Evolutionary conservation across 2,888 invertebrate species (phyloP), one percentile per base, ranked within the genome.

Genomic region (Pyrocoelia pectoralis): DNA sequence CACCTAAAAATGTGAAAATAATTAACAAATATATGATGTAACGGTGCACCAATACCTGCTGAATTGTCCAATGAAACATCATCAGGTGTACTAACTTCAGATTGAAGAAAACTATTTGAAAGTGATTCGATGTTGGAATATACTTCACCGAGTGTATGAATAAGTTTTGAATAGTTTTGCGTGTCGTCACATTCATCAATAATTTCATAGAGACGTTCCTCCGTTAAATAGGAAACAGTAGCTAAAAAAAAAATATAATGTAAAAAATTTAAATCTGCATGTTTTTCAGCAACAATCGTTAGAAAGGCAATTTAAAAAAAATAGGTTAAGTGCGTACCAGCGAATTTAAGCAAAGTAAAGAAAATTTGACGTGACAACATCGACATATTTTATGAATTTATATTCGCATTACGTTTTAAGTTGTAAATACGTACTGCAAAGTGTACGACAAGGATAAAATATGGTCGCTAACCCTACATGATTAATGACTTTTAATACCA

Each of bases 81-180:
- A 10, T 85, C 76, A 1, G 84, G 83, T 13, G 84, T 82, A 65
- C 80, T 80, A 59, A 78, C 75, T 68, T 70, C 83, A 29, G 81
- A 84, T 82, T 74, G 82, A 77, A 71, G 83, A 84, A 95, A 92
- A 84, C 91, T 93, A 72, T 87, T 84, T 50, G 91, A 88, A 54
- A 96, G 81, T 65, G 89, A 85, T 67, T 89, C 88, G 41, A 89
- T 86, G 66, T 85, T 85, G 65, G 86, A 86, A 80, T 92, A 96
- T 0, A 94, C 90, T 78, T 91, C 89, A 0, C 92, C 91, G 28
- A 96, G 80, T 10, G 91, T 90, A 58, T 91, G 85, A 66, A 92
- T 90, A 46, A 96, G 82, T 8, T 88, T 86, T 48, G 91, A 87
- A 75, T 90, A 92, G 58, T 86, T 85, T 68, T 89, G 85, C 41